Base-by-base conservation (phyloP, 1,140 invertebrate species). In the Telenomus remus region DNA sequence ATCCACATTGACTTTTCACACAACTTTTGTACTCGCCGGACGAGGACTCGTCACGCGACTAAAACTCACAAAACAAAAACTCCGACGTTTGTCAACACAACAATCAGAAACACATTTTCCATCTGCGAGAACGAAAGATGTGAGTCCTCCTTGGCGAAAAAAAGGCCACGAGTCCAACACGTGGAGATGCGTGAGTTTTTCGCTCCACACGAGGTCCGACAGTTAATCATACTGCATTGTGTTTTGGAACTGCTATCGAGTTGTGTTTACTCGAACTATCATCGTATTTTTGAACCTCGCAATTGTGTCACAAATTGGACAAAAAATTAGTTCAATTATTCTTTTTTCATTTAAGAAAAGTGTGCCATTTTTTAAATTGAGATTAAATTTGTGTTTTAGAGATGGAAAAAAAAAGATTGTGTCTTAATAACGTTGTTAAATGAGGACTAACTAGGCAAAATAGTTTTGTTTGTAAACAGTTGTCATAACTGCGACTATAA, bases 141-240 rank as follows among this genome's bases (percentile, higher is more conserved):
- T n/a, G n/a, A n/a, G n/a, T n/a, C n/a, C n/a, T n/a, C n/a, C n/a
- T n/a, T 34, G 9, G 11, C 27, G 10, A 15, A 34, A 16, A 50
- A 35, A 50, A 39, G n/a, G 48, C 9, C 48, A 50, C 48, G 48
- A 4, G 48, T 50, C 48, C 5, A 27, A 50, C 48, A 50, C 19
- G 48, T 50, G 48, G 48, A 5, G n/a, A 34, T 5, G 19, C 19
- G 6, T 1, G 12, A 50, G 1, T 4, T 4, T 19, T 19, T 13
- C 19, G 34, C 34, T 3, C 12, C 34, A 12, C 27, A 50, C 27
- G 48, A 34, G 48, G 6, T 44, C 43, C 11, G 43, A 13, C 11
- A 34, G 16, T 50, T 34, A 50, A 50, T 50, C 48, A 34, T 8
- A 19, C 6, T 3, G 1, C n/a, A 12, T 12, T 8, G 37, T 16